Base-by-base conservation (phyloP, 2,888 invertebrate genomes). In the Oscheius onirici region DNA sequence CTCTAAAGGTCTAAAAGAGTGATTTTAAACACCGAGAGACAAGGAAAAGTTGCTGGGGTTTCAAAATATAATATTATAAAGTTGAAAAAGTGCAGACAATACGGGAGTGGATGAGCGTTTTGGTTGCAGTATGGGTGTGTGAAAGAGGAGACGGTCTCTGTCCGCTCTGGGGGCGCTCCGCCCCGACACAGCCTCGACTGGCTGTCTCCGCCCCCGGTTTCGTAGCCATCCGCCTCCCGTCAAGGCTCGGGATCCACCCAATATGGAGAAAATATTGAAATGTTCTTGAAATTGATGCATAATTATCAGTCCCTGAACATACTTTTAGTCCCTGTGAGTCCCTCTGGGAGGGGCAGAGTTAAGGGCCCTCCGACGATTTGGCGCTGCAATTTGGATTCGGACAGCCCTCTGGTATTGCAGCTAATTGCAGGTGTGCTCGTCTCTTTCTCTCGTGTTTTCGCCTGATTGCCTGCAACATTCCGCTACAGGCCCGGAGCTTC, bases 361-460 rank as follows among this genome's bases (percentile, higher is more conserved):
- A 40, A 49, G 63, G 63, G 63, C 24, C 63, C 63, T 44, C 63
- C 49, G 60, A 63, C 63, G 49, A 63, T 44, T 44, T 63, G 63
- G 49, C 63, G 63, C 63, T 63, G 63, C 63, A 63, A 63, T 63
- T 63, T 63, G 63, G 63, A 63, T 63, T 63, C 63, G 63, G 34
- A 34, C 34, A 34, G 0, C 34, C 63, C 63, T 41, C 63, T 26
- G 46, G 63, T 63, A 63, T 63, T 63, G 63, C 63, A 63, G 63
- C 63, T 63, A 63, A 63, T 63, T 63, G 63, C 46, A 63, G 63
- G 63, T 63, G 63, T 58, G 58, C 40, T 34, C 41, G 58, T 46
- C 49, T 49, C 22, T 44, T 34, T 34, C 34, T 34, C 34, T 8
- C 8, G 5, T 34, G 11, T 26, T 22, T 20, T 61, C 46, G 61